Percentiles rank a stretch among this genome's conserved stretches.
phyloP scores from a whole-genome alignment of 1,140 invertebrate species.

The Tetramorium alpestre region DNA sequence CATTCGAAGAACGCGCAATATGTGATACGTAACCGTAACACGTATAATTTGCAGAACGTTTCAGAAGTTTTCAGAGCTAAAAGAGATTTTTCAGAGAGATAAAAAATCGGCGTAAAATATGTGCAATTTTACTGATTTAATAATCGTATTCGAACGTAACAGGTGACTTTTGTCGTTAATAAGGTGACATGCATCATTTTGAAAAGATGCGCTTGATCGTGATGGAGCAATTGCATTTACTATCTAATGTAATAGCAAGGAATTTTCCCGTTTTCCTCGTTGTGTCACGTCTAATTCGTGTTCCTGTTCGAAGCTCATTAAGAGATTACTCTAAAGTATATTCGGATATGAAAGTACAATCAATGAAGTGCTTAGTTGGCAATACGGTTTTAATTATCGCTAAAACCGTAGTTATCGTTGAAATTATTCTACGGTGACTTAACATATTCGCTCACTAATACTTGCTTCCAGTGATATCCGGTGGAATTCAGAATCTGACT shows the following conservation, averaged over 20 bases:
- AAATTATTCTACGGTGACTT: conserved; percentile 39
- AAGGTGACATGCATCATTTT: background rate
- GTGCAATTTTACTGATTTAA: conserved; percentile 18
- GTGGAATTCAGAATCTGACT: background rate
- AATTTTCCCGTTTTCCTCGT: conserved; percentile 16
- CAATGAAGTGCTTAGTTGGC: conserved; percentile 36
- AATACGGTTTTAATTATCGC: conserved; percentile 59
- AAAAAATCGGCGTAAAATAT: conserved; percentile 19
- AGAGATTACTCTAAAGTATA: conserved; percentile 56
- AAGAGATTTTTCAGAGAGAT: background rate
- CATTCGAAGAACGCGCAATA: background rate
- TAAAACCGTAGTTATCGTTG: conserved; percentile 43
- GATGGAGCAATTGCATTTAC: conserved; percentile 1
- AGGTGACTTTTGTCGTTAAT: conserved; percentile 49
- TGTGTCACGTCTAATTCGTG: conserved; percentile 36
- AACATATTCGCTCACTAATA: conserved; percentile 20
- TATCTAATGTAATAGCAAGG: background rate
- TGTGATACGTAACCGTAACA: background rate
- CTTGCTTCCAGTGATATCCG: background rate
- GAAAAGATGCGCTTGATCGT: conserved; percentile 6
- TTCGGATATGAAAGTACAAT: conserved; percentile 30
- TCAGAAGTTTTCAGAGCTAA: background rate
- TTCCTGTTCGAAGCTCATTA: conserved; percentile 52
- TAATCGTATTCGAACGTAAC: conserved; percentile 7
- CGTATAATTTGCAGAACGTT: background rate